These are phyloP conservation scores for Neotragus moschatus DNA, from an alignment of 2,113 vertebrate species.

Conservation along the genomic window DNA sequence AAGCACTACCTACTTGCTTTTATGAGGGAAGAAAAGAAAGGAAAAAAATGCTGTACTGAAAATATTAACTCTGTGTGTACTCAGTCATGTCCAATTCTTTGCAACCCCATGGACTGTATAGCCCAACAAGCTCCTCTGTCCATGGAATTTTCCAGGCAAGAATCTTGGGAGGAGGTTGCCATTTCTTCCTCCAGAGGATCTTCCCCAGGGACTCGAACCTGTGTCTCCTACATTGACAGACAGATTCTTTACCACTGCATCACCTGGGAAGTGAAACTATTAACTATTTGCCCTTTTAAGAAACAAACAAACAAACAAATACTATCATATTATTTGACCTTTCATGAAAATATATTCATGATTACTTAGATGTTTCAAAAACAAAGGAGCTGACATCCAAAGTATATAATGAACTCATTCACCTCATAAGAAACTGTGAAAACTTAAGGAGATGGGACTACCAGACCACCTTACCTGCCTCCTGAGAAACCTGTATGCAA, in stretches of 20 bases:
- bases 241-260: neutral
- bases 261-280: neutral
- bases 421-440: neutral
- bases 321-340: neutral
- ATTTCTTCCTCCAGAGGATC: neutral
- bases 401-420: neutral
- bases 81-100: neutral
- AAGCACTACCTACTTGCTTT: neutral
- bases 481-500: neutral
- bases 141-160: neutral
- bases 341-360: neutral
- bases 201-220: neutral
- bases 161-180: neutral
- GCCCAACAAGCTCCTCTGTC: neutral
- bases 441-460: neutral
- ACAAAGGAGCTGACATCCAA: neutral
- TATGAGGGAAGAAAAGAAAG: neutral
- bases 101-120: neutral
- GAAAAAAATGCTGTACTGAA: neutral
- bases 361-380: conserved; percentile 16
- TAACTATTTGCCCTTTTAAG: neutral
- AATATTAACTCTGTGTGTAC: neutral
- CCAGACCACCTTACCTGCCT: neutral
- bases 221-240: neutral
- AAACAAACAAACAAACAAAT: neutral